Evolutionary conservation across 2,797 vertebrate species (phyloP).

Genomic region (Spheniscus humboldti): DNA sequence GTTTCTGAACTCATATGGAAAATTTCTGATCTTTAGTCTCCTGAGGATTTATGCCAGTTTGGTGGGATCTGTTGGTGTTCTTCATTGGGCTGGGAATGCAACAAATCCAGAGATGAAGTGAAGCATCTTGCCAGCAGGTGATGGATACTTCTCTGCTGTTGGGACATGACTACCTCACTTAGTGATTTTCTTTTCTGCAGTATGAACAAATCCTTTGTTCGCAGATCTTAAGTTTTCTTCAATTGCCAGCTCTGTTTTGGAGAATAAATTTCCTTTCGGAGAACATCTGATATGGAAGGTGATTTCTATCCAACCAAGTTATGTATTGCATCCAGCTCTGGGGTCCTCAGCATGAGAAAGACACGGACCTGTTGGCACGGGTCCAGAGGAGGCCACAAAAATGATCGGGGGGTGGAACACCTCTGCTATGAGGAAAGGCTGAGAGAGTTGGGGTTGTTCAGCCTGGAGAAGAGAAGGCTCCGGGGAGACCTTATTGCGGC

Average conservation of each 20-base stretch:
- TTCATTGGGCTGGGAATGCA: not conserved
- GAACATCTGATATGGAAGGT: not conserved
- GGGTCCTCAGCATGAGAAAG: not conserved
- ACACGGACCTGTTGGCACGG: rapidly evolving
- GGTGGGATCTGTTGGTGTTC: not conserved
- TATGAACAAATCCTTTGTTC: not conserved
- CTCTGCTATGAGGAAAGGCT: not conserved
- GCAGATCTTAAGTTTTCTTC: not conserved
- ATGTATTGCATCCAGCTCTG: not conserved
- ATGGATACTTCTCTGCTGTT: not conserved
- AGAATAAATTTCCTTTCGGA: not conserved
- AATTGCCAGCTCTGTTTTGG: not conserved
- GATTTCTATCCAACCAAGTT: not conserved
- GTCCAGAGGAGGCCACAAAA: rapidly evolving
- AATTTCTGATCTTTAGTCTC: not conserved
- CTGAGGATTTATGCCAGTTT: not conserved
- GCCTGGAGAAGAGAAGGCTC: not conserved
- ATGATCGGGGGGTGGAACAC: rapidly evolving
- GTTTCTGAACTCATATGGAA: not conserved
- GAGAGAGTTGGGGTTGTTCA: not conserved
- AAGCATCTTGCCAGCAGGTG: not conserved
- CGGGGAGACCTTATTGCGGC: rapidly evolving
- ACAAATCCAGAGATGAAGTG: not conserved
- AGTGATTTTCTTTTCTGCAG: not conserved
- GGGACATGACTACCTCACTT: not conserved